Percentiles rank a stretch among this genome's conserved stretches.
Conservation (phyloP, 1,140 invertebrate genomes). For the Heliconius nattereri region DNA sequence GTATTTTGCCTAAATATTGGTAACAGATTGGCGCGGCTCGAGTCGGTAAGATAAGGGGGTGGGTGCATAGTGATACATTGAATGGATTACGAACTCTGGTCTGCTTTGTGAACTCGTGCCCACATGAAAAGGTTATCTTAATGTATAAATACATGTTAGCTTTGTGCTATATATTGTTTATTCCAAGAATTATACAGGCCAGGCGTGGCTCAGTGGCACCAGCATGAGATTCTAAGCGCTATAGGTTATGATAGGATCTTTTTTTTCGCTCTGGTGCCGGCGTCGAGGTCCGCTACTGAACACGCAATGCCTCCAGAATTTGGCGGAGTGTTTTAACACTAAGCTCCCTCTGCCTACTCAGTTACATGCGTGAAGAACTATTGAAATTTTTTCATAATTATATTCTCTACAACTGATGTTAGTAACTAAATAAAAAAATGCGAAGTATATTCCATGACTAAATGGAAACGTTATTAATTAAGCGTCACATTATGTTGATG, state of each 20-base stretch:
- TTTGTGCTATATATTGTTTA: background rate
- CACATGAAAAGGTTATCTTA: slow-evolving; percentile 46
- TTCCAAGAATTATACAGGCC: background rate
- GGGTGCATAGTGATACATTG: slow-evolving; percentile 74
- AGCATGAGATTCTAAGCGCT: too few relatives aligned
- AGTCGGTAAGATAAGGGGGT: slow-evolving; percentile 71
- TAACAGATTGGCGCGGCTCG: slow-evolving; percentile 76
- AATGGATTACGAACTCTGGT: slow-evolving; percentile 70
- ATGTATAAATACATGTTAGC: background rate
- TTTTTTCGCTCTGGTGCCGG: too few relatives aligned
- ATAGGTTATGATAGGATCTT: too few relatives aligned
- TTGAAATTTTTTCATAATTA: background rate
- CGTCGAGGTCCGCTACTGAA: too few relatives aligned
- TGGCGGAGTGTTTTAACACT: too few relatives aligned
- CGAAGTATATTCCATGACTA: background rate
- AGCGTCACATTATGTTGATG: slow-evolving; percentile 20
- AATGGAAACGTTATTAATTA: slow-evolving; percentile 6
- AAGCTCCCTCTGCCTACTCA: too few relatives aligned
- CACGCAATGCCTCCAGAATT: too few relatives aligned
- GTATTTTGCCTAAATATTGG: slow-evolving; percentile 80
- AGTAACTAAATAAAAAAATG: background rate
- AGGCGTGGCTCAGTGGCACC: too few relatives aligned
- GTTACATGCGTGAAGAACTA: too few relatives aligned
- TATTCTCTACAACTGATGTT: background rate
- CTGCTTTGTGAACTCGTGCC: slow-evolving; percentile 53